A percentile compares a stretch with the other conserved stretches of the same genome.
phyloP scores from a whole-genome alignment of 2,888 invertebrate genomes.

The Agelastica alni region DNA sequence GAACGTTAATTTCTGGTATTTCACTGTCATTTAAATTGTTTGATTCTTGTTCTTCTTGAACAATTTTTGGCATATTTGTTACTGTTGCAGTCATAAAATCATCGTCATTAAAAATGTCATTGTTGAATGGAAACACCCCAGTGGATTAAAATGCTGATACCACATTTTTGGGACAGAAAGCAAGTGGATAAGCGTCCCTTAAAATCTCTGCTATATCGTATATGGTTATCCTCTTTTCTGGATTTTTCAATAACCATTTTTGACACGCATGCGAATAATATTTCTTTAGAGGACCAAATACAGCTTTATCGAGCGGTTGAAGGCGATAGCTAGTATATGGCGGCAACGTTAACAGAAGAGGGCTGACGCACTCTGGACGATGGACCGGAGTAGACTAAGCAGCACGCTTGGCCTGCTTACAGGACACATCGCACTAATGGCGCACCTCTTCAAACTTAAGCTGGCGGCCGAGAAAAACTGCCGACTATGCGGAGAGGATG shows the following conservation, averaged over 20 bases:
- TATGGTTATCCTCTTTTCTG: not conserved
- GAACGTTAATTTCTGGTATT: conserved; percentile 8
- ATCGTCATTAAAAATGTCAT: not conserved
- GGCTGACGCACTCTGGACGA: too few relatives aligned
- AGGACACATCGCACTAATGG: too few relatives aligned
- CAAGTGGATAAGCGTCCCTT: not conserved
- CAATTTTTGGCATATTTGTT: not conserved
- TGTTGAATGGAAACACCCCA: not conserved
- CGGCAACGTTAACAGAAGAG: not conserved
- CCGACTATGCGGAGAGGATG: too few relatives aligned
- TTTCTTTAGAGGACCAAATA: conserved; percentile 6
- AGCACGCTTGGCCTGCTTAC: too few relatives aligned
- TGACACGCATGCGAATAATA: not conserved
- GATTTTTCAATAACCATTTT: not conserved
- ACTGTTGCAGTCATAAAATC: not conserved
- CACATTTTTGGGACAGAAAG: not conserved
- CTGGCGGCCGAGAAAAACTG: too few relatives aligned
- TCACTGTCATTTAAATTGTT: conserved; percentile 5
- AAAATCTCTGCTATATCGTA: conserved; percentile 1
- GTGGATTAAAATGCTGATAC: not conserved
- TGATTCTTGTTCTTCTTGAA: conserved; percentile 11
- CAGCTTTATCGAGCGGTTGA: not conserved
- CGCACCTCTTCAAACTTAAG: too few relatives aligned
- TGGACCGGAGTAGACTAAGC: too few relatives aligned
- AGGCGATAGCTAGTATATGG: not conserved